phyloP scores from a whole-genome alignment of 92 coral and sea anemone genomes.

The Porites lobata region DNA sequence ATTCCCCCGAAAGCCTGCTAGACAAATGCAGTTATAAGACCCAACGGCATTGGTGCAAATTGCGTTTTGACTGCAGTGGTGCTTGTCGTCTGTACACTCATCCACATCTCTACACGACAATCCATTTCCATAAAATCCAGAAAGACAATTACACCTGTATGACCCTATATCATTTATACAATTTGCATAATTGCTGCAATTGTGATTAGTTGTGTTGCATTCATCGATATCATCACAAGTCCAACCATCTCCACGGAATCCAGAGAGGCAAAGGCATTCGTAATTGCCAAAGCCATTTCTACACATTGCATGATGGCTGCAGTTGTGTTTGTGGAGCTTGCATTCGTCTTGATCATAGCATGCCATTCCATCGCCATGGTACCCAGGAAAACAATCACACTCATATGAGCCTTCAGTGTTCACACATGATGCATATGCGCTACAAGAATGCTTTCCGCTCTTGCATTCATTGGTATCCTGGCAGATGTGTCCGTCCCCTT shows the following conservation, averaged over 20 bases:
- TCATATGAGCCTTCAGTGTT: constrained; percentile 21
- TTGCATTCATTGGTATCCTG: background rate
- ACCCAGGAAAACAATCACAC: constrained; percentile 1
- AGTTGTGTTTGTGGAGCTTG: background rate
- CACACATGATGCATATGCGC: background rate
- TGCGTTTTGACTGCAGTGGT: constrained; percentile 6
- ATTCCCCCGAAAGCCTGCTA: background rate
- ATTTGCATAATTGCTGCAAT: background rate
- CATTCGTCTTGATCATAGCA: constrained; percentile 27
- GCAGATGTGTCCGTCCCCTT: background rate
- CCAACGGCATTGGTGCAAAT: background rate
- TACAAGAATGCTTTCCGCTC: background rate
- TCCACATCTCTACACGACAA: background rate
- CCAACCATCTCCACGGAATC: constrained; percentile 8
- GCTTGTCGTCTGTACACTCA: background rate
- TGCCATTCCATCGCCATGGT: background rate
- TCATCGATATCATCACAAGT: background rate
- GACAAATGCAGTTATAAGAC: constrained; percentile 1
- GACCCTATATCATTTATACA: constrained; percentile 3
- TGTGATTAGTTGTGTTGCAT: background rate
- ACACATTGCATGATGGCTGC: constrained; percentile 20
- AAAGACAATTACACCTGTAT: background rate
- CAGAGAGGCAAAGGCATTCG: constrained; percentile 2
- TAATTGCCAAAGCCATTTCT: constrained; percentile 17
- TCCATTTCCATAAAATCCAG: constrained; percentile 9